Evolutionary conservation across 2,797 vertebrate species (phyloP).

Genomic region (Apogon hyalosoma): DNA sequence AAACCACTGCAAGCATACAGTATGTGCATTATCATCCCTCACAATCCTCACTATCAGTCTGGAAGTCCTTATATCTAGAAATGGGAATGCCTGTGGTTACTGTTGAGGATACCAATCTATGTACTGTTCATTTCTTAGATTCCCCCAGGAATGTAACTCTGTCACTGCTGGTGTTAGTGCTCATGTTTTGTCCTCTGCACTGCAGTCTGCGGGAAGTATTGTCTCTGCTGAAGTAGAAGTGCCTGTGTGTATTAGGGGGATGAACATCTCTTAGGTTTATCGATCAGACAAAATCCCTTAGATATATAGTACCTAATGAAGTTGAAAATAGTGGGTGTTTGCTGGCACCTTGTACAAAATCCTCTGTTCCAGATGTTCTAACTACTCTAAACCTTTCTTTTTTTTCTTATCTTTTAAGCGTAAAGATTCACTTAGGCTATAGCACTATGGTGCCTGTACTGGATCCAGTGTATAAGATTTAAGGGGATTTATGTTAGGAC

Average conservation of each 20-base stretch:
- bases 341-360: constrained; percentile 32
- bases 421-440: not conserved
- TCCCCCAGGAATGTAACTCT: constrained; percentile 8
- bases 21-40: not conserved
- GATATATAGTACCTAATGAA: constrained; percentile 56
- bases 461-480: too few relatives aligned
- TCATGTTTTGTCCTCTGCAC: constrained; percentile 6
- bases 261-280: constrained; percentile 59
- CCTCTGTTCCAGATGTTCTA: constrained; percentile 2
- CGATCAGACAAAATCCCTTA: constrained; percentile 57
- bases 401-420: constrained; percentile 7
- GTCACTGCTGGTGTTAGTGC: constrained; percentile 3
- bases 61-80: too few relatives aligned
- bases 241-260: constrained; percentile 38
- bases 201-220: constrained; percentile 36
- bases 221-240: constrained; percentile 27
- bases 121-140: not conserved
- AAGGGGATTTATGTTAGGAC: too few relatives aligned
- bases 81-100: not conserved
- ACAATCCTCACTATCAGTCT: not conserved
- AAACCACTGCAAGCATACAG: not conserved
- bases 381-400: constrained; percentile 1
- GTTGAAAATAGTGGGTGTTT: constrained; percentile 44
- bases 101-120: not conserved
- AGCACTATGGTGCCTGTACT: too few relatives aligned